Percentiles rank a stretch among this genome's conserved stretches.
Conservation (phyloP, 2,888 invertebrate species). For the Drosophila multiciliata region DNA sequence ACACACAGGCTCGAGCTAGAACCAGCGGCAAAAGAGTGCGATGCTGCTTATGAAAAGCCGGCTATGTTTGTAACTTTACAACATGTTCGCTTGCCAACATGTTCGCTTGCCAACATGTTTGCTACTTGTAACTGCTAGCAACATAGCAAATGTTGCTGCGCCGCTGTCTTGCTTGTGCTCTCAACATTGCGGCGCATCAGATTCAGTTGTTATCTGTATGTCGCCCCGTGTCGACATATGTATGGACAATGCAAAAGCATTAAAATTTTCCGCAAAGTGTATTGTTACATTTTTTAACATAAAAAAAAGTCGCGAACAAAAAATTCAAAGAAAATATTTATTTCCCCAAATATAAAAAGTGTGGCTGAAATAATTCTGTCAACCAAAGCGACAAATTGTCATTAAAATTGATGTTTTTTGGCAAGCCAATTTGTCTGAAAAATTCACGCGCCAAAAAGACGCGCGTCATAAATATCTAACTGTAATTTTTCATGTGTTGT, state of each 20-base stretch:
- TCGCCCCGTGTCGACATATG: slow-evolving; percentile 61
- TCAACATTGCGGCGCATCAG: slow-evolving; percentile 75
- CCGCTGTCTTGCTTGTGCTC: slow-evolving; percentile 41
- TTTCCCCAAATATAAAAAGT: neutral
- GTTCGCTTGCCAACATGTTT: slow-evolving; percentile 17
- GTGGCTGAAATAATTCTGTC: neutral
- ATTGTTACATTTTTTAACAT: slow-evolving; percentile 29
- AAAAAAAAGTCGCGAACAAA: slow-evolving; percentile 20
- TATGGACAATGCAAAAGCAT: slow-evolving; percentile 36
- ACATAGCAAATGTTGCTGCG: slow-evolving; percentile 39
- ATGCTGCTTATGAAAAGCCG: slow-evolving; percentile 40
- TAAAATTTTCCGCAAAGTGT: slow-evolving; percentile 28
- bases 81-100: slow-evolving; percentile 31
- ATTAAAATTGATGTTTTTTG: slow-evolving; percentile 3
- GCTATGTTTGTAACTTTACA: slow-evolving; percentile 20
- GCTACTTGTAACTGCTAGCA: slow-evolving; percentile 10
- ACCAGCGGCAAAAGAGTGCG: slow-evolving; percentile 23
- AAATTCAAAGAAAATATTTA: neutral
- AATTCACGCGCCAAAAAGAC: slow-evolving; percentile 5
- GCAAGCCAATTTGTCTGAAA: neutral
- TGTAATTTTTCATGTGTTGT: neutral
- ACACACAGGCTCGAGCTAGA: slow-evolving; percentile 14
- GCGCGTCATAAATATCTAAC: slow-evolving; percentile 2
- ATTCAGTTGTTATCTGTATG: slow-evolving; percentile 79
- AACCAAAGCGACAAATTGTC: slow-evolving; percentile 2